Evolutionary conservation across 2,888 invertebrate species (phyloP), one percentile per base, ranked within the genome.

Genomic region (Spodoptera exigua): DNA sequence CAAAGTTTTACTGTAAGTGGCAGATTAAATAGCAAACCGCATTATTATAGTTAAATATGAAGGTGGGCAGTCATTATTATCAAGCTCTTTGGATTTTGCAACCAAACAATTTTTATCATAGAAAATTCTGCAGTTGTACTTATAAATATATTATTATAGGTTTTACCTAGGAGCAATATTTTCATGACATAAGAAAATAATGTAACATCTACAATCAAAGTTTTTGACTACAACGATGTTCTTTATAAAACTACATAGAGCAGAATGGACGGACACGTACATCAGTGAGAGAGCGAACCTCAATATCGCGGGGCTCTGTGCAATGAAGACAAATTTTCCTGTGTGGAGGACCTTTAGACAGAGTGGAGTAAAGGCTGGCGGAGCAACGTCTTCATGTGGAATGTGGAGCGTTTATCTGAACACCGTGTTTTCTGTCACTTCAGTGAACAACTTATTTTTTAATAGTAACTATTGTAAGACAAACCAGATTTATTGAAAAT

Each of bases 291-390:
- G 34, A 51, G 40, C 10, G 34, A 48, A 39, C 47, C 51, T 59
- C 51, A 71, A 59, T 71, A 48, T 32, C 18, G 39, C 13, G 39
- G 34, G 14, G 36, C 40, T 40, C 37, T 21, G 18, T 16, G 37
- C 44, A 71, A 71, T 69, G 66, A 59, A 65, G 66, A 69, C 54
- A 55, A 69, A 69, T 65, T 71, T 71, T 17, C 17, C n/a, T 2
- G 16, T 39, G 21, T 48, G 35, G 39, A 63, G 51, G 37, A 44
- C 59, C 40, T 51, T 34, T 13, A 11, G 36, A 49, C 17, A n/a
- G 53, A 65, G 46, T 16, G 7, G 18, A 21, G 35, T 18, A 27
- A 41, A 36, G n/a, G 16, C 32, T 27, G 4, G 5, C 35, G 18
- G 17, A n/a, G 36, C 44, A 39, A 47, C 43, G 3, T 32, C 60